Base-by-base conservation (phyloP, 2,113 vertebrate species). In the Vimba vimba region DNA sequence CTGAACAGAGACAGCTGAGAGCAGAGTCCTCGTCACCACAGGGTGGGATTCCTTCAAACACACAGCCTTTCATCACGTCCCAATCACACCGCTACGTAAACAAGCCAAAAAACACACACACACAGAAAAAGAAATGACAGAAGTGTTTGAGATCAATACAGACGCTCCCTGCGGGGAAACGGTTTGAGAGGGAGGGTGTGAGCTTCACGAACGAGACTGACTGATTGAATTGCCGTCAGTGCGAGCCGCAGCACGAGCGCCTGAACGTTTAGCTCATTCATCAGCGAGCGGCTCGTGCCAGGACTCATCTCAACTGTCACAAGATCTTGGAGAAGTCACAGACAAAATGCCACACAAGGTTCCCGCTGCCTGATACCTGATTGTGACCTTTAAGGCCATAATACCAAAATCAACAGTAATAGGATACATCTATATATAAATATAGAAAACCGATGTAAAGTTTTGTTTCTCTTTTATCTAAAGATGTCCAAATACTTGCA, bases 1-100 rank as follows among this genome's bases (percentile, higher is more conserved):
- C 39, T 33, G 62, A 73, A 81, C 76, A 84, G 79, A 80, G 79
- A 45, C 57, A 64, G 79, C 55, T 68, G 66, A 85, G 62, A 86
- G 50, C 36, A 17, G 52, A 64, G 64, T 57, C 66, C 7, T n/a
- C 23, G 6, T 74, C 66, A 60, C 85, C 36, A 47, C 52, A 25
- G 81, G 81, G 80, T 47, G 60, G 80, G 87, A 73, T 43, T 86
- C 85, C 68, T 88, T 80, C 30, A 79, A 45, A 85, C 64, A 27
- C 43, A 66, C 52, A 36, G 30, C 33, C 21, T 88, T 88, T 64
- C 55, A 86, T 80, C 85, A 88, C 77, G 13, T 74, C 68, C 66
- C 82, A 73, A 83, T 47, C 60, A 39, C 43, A 55, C 17, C 50
- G 13, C 15, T 12, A 11, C 39, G 73, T 59, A 59, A 80, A 88